phyloP scores from a whole-genome alignment of 2,797 vertebrate genomes.

The Catamblyrhynchus diadema region DNA sequence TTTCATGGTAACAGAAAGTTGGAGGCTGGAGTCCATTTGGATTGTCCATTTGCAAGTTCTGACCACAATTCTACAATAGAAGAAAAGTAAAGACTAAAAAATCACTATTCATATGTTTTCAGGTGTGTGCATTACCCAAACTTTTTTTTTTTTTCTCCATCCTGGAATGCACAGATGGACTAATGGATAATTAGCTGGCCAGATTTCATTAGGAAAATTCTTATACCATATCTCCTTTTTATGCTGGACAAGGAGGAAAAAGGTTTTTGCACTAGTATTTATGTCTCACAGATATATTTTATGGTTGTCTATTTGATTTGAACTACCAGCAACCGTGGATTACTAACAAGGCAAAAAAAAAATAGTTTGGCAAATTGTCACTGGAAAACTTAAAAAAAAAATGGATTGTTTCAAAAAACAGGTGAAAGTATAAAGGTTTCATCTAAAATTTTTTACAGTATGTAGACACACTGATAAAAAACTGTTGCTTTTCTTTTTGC shows the following conservation, averaged over 20 bases:
- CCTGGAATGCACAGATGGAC: conserved; percentile 6
- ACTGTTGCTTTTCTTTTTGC: neutral
- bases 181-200: conserved; percentile 38
- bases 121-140: neutral
- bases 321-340: neutral
- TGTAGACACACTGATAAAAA: neutral
- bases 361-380: neutral
- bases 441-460: neutral
- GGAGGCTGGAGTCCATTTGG: neutral
- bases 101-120: conserved; percentile 4
- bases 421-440: neutral
- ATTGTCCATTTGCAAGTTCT: neutral
- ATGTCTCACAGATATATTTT: neutral
- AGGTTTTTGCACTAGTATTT: neutral
- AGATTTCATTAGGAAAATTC: conserved; percentile 23
- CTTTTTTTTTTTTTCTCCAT: conserved; percentile 27
- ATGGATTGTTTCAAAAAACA: neutral
- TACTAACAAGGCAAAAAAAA: neutral
- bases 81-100: neutral
- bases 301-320: neutral
- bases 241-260: neutral
- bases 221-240: neutral
- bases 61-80: neutral
- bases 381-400: neutral
- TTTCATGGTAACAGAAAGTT: neutral